Evolutionary conservation across 2,113 vertebrate species (phyloP).

Genomic region (Microtus ochrogaster): DNA sequence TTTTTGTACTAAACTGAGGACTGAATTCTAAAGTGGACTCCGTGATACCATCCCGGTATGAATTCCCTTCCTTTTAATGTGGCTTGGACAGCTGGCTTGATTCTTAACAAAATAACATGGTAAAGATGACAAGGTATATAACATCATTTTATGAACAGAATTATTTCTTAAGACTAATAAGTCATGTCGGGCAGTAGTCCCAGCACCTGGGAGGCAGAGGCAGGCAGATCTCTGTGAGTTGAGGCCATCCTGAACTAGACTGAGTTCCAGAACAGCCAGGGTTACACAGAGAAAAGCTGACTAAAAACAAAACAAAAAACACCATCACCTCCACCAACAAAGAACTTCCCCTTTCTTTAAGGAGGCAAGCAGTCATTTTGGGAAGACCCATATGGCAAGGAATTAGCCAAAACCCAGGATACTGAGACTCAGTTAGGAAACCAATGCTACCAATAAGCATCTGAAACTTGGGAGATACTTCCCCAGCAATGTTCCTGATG

Average conservation of each 20-base stretch:
- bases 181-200: background rate
- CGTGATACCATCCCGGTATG: background rate
- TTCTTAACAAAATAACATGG: background rate
- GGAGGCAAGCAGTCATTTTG: background rate
- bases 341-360: background rate
- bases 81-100: background rate
- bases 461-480: conserved; percentile 17
- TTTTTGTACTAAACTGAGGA: conserved; percentile 12
- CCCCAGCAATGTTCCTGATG: background rate
- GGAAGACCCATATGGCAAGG: background rate
- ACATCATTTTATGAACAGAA: background rate
- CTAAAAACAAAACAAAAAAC: background rate
- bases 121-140: background rate
- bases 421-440: background rate
- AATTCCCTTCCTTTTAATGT: background rate
- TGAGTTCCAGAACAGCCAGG: background rate
- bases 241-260: background rate
- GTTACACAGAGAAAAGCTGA: background rate
- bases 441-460: background rate
- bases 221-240: background rate
- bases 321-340: background rate
- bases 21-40: background rate
- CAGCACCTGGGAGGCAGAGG: background rate
- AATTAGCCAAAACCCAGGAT: conserved; percentile 13
- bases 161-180: background rate